phyloP scores from a whole-genome alignment of 2,888 invertebrate genomes.

The Orchesella flavescens region DNA sequence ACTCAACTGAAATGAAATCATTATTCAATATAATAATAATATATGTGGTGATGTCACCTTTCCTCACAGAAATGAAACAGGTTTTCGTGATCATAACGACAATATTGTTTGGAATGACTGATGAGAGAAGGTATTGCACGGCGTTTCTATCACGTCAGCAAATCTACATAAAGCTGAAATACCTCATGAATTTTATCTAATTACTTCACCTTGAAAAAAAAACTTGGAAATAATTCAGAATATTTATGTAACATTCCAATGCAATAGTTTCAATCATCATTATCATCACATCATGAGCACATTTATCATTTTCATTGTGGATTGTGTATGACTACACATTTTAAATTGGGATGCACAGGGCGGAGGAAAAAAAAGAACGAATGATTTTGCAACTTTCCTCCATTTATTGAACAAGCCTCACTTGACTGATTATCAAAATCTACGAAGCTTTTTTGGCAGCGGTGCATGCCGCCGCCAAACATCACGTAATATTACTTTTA shows the following conservation, averaged over 20 bases:
- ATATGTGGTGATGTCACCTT: conserved; percentile 32
- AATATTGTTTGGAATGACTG: not conserved
- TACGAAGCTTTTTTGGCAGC: not conserved
- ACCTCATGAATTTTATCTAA: conserved; percentile 13
- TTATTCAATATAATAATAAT: not conserved
- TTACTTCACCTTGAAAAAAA: conserved; percentile 47
- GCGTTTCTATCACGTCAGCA: not conserved
- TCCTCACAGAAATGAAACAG: conserved; percentile 24
- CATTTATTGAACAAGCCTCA: not conserved
- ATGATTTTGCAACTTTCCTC: conserved; percentile 36
- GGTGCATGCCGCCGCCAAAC: too few relatives aligned
- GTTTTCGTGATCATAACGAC: conserved; percentile 33
- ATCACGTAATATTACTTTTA: too few relatives aligned
- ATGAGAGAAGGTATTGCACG: not conserved
- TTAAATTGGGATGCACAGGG: conserved; percentile 31
- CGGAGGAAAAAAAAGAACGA: conserved; percentile 30
- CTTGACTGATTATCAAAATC: not conserved
- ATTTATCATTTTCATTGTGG: conserved; percentile 31
- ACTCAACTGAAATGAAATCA: conserved; percentile 12
- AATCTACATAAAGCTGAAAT: not conserved
- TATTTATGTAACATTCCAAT: conserved; percentile 15
- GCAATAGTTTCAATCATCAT: not conserved
- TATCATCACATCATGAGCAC: conserved; percentile 31
- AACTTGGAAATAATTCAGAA: conserved; percentile 38
- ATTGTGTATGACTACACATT: not conserved